Evolutionary conservation across 2,888 invertebrate species (phyloP), one percentile per base, ranked within the genome.

Genomic region (Drosophila prostipennis): DNA sequence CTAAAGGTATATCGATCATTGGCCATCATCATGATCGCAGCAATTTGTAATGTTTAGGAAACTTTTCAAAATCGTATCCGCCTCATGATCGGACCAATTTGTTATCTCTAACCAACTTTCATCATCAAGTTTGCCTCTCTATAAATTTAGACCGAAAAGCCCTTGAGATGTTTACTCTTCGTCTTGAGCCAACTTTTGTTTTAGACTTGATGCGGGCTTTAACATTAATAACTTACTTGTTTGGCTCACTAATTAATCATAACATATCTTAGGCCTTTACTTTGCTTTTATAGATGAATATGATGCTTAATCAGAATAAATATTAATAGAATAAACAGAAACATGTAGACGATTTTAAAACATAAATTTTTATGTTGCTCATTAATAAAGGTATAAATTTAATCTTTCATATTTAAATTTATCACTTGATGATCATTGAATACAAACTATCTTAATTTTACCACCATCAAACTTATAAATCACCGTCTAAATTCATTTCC

Each of bases 1-100:
- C 67, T 19, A 65, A 51, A 23, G 58, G 32, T 37, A 57, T 71
- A 43, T 36, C 53, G 53, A 45, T 64, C 54, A 49, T 49, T 32
- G 26, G 29, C 37, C 40, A 53, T 53, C 43, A 59, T 42, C 48
- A 56, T 72, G 71, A 56, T 72, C 73, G 52, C 13, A 56, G 46
- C 64, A 58, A 73, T 56, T 56, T 76, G 68, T 63, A 42, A 65
- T 48, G 53, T 56, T 60, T 65, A 60, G 60, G 52, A 52, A 80
- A 80, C 78, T 83, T 76, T 77, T 79, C 73, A 60, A 79, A 51
- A 57, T 71, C 32, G 36, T 61, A 63, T 39, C 36, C 64, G 32
- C 23, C 39, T 43, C 37, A 40, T 58, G 58, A 58, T 58, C 46
- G 19, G 8, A 34, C 39, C 59, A 43, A 57, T 59, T 59, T 59